Evolutionary conservation across 2,113 vertebrate species (phyloP).

Genomic region (Lanius ludovicianus): DNA sequence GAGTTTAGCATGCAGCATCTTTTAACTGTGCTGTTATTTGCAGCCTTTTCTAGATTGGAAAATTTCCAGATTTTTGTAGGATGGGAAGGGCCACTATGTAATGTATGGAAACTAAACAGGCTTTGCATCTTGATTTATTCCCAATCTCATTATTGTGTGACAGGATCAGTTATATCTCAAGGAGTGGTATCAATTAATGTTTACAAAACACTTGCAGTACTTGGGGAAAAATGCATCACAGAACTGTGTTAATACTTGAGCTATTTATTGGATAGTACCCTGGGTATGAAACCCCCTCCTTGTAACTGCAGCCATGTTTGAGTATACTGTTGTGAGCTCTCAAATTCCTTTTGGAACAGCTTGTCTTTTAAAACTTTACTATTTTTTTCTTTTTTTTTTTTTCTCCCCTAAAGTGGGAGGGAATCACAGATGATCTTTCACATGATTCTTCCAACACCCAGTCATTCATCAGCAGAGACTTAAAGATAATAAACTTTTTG

Average conservation of each 20-base stretch:
- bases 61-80: background rate
- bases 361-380: slow-evolving; percentile 22
- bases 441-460: slow-evolving; percentile 69
- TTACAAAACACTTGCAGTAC: slow-evolving; percentile 24
- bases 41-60: background rate
- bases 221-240: background rate
- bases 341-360: background rate
- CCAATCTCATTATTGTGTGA: background rate
- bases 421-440: slow-evolving; percentile 74
- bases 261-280: background rate
- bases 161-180: slow-evolving; percentile 19
- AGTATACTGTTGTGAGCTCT: background rate
- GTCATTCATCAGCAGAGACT: slow-evolving; percentile 82
- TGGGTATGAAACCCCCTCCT: background rate
- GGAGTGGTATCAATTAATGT: slow-evolving; percentile 20
- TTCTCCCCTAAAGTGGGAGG: background rate
- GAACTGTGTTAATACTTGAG: background rate
- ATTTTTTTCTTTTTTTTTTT: background rate
- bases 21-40: background rate
- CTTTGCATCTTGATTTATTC: slow-evolving; percentile 16
- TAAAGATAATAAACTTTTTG: slow-evolving; percentile 85
- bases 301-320: background rate
- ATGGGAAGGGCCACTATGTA: background rate
- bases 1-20: background rate
- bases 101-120: background rate